Evolutionary conservation across 1,140 invertebrate genomes (phyloP).

Genomic region (Ylistrum balloti): DNA sequence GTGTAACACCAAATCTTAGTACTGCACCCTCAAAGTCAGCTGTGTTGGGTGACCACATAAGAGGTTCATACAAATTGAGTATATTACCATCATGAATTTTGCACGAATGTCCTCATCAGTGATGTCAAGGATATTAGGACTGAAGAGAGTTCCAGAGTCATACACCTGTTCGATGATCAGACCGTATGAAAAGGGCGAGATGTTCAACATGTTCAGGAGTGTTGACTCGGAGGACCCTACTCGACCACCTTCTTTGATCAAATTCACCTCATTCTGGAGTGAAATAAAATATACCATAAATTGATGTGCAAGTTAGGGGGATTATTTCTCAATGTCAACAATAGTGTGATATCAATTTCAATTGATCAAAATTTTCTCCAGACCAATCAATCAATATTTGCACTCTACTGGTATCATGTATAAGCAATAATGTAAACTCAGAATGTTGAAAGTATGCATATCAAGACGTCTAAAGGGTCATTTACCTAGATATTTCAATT

Average conservation of each 20-base stretch:
- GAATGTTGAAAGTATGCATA: too few species aligned
- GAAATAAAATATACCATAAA: background rate
- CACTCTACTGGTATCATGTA: too few species aligned
- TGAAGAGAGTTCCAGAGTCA: conserved; percentile 98
- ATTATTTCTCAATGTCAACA: too few species aligned
- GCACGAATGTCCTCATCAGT: conserved; percentile 96
- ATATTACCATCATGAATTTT: conserved; percentile 90
- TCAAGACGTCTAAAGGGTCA: too few species aligned
- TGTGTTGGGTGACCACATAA: background rate
- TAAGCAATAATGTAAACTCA: too few species aligned
- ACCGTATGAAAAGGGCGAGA: conserved; percentile 99
- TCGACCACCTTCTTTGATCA: conserved; percentile 97
- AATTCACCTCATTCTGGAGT: conserved; percentile 94
- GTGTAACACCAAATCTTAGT: too few species aligned
- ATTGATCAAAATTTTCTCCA: background rate
- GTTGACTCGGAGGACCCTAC: conserved; percentile 99
- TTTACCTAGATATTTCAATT: too few species aligned
- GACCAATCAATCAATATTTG: too few species aligned
- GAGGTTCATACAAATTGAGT: background rate
- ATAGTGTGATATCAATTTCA: too few species aligned
- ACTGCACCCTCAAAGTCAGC: too few species aligned
- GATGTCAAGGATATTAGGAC: conserved; percentile 98
- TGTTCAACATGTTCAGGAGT: conserved; percentile 99
- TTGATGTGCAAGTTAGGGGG: too few species aligned
- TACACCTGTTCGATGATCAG: conserved; percentile 95